Conservation (phyloP, 2,797 vertebrate species). For the Pipistrellus pygmaeus region DNA sequence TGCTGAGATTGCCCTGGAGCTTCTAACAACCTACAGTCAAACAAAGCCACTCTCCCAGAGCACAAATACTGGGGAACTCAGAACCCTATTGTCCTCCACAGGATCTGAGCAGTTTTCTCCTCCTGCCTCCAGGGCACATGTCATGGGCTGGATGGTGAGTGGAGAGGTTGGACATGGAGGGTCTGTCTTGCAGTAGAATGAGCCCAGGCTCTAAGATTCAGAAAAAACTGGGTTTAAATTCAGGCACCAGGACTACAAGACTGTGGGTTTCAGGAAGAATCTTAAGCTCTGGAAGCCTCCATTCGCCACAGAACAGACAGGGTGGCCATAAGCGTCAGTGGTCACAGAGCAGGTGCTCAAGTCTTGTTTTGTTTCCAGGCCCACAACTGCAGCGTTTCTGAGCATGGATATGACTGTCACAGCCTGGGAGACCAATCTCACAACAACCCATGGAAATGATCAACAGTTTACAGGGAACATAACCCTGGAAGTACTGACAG, state of each 20-base stretch:
- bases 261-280: not conserved
- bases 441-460: not conserved
- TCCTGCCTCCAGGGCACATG: not conserved
- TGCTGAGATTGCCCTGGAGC: not conserved
- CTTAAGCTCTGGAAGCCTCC: not conserved
- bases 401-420: too few species aligned
- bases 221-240: not conserved
- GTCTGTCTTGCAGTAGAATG: too few species aligned
- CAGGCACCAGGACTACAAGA: not conserved
- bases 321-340: not conserved
- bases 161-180: too few species aligned
- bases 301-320: not conserved
- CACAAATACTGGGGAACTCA: not conserved
- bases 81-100: not conserved
- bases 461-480: fast-evolving
- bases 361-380: too few species aligned
- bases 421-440: not conserved
- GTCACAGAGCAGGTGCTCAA: too few species aligned
- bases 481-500: fast-evolving
- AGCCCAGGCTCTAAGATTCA: not conserved
- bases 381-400: too few species aligned
- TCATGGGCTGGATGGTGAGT: not conserved
- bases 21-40: not conserved
- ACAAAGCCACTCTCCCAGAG: not conserved
- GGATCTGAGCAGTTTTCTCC: not conserved